Evolutionary conservation across 1,140 invertebrate genomes (phyloP), one percentile per base, ranked within the genome.

Genomic region (Drosophila cardini): DNA sequence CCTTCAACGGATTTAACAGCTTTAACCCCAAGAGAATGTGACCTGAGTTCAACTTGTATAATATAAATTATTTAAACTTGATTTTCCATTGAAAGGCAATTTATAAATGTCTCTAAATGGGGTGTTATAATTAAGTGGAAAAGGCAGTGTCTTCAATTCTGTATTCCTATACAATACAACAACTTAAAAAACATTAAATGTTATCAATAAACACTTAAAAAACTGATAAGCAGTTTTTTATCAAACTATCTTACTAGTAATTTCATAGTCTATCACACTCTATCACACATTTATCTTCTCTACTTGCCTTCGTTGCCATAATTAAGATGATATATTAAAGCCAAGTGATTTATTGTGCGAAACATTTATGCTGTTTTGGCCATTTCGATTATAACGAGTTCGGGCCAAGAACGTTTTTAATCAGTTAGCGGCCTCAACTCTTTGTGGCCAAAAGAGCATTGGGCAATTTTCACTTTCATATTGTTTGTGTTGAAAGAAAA

Each of bases 251-350:
- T 26, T 4, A 26, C 21, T 26, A 2, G 58, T 58, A 56, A 16
- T 4, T 40, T 40, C 4, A 13, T 4, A 40, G 38, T 13, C 38
- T 11, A n/a, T 2, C 38, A n/a, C 4, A 16, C 15, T 57, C 7
- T n/a, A n/a, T n/a, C n/a, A n/a, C n/a, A n/a, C n/a, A n/a, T n/a
- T n/a, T n/a, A 11, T 34, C 16, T 43, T 3, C 10, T 58, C 42
- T 64, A 21, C 43, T 61, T 40, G 6, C 16, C 57, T 64, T 26
- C 46, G 38, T 52, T 71, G 64, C n/a, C 61, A 42, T 68, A 75
- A 78, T 78, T 83, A 75, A 78, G 73, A 72, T 82, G 74, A 82
- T 82, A 74, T 65, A 82, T 74, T 73, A 65, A 45, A 46, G 61
- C 13, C 10, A 5, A 45, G 57, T 83, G 76, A 83, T 83, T 82